These are phyloP conservation scores for Ctenochaetus hawaiiensis DNA, from an alignment of 2,797 vertebrate genomes.

Conservation along the genomic window DNA sequence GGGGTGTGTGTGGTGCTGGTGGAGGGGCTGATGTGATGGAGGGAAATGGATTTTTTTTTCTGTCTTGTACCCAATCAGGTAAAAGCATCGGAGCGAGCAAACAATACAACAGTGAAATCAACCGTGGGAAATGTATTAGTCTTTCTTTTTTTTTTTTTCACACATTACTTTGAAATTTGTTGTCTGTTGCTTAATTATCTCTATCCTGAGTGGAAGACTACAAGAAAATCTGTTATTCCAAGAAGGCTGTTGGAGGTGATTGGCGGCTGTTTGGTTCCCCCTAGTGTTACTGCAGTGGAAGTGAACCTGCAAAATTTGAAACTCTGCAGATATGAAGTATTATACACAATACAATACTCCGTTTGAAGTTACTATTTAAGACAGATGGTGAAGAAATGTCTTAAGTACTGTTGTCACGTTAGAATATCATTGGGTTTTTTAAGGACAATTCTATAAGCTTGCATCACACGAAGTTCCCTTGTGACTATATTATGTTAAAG, in stretches of 20 bases:
- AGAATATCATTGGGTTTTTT: background rate
- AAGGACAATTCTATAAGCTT: background rate
- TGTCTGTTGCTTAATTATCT: background rate
- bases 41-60: conserved; percentile 6
- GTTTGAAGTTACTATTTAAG: background rate
- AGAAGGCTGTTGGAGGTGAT: background rate
- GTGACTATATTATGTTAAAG: background rate
- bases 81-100: conserved; percentile 25
- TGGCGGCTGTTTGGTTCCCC: conserved; percentile 55
- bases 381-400: background rate
- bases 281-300: conserved; percentile 64
- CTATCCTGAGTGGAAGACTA: background rate
- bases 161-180: background rate
- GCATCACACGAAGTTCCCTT: background rate
- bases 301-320: background rate
- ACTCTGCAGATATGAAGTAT: background rate
- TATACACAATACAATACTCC: background rate
- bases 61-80: conserved; percentile 50
- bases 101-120: background rate
- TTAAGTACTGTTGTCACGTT: background rate
- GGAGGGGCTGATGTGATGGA: conserved; percentile 14
- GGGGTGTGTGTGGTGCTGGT: background rate
- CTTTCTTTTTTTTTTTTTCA: background rate
- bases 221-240: background rate
- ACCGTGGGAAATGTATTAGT: background rate